A percentile compares a stretch with the other conserved stretches of the same genome.
phyloP scores from a whole-genome alignment of 2,113 vertebrate genomes.

The Caloenas nicobarica region DNA sequence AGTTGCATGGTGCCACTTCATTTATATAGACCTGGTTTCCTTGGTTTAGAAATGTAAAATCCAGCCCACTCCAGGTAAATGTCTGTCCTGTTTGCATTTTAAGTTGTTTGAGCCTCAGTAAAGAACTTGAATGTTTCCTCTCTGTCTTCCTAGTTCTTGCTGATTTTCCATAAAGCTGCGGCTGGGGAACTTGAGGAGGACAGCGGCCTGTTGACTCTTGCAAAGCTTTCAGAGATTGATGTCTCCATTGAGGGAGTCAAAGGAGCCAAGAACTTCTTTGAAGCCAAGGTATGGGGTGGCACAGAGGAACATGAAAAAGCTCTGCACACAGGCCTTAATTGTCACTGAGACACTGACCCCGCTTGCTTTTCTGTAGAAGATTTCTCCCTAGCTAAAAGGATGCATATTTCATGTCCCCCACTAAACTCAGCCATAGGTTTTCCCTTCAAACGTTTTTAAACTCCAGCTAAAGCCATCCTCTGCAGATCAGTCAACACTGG shows the following conservation, averaged over 20 bases:
- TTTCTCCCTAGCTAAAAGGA: background rate
- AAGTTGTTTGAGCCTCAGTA: background rate
- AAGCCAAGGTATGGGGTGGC: conserved; percentile 86
- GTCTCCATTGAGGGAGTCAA: conserved; percentile 91
- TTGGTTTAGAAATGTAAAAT: background rate
- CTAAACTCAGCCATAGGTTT: background rate
- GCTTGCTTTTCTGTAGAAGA: background rate
- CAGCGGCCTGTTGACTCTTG: conserved; percentile 90
- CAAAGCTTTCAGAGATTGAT: conserved; percentile 91
- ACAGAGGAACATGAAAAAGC: background rate
- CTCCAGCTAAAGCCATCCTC: background rate
- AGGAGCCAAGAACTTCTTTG: conserved; percentile 95
- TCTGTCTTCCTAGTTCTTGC: conserved; percentile 81
- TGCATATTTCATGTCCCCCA: background rate
- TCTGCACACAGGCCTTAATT: background rate
- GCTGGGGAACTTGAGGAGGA: conserved; percentile 90
- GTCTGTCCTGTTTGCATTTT: background rate
- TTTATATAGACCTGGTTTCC: background rate
- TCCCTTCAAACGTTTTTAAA: background rate
- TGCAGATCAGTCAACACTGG: background rate
- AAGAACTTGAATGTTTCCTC: background rate
- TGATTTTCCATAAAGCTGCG: conserved; percentile 92
- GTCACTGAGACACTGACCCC: background rate
- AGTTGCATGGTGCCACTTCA: background rate
- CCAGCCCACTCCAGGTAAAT: background rate